Evolutionary conservation across 2,113 vertebrate species (phyloP), one percentile per base, ranked within the genome.

Genomic region (Zingel zingel): DNA sequence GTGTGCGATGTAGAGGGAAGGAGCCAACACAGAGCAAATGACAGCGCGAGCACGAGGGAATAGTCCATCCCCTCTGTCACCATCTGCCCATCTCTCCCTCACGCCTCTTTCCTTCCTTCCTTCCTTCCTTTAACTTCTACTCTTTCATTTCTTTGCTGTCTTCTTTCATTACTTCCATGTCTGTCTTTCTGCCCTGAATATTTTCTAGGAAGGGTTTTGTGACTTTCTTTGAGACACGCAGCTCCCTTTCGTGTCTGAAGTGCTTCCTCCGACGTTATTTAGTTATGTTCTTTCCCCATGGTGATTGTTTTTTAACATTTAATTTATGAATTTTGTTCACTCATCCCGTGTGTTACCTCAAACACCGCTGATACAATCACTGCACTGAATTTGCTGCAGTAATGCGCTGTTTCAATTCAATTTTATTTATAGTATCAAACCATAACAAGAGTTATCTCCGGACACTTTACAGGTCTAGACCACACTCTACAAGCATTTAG

Each of bases 1-100:
- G 84, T 69, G 87, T 84, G 82, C 68, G 19, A 36, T 82, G 65
- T 74, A 65, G 61, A 80, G 58, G 33, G 56, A 88, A 83, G 76
- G 36, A 83, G 72, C 74, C 62, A 79, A 77, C 62, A 51, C 56
- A 67, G 77, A 90, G 45, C 50, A 85, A 86, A 84, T 87, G 79
- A 85, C 74, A 27, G 79, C 54, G 61, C 6, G 5, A 51, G 63
- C 82, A 74, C 25, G 14, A 68, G 81, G 82, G 79, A 88, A 68
- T 74, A 63, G 83, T 86, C 69, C 61, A 8, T 72, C 83, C 70
- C 76, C 73, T 88, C 61, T 63, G 84, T 72, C 67, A 50, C 87
- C 89, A 84, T 89, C 88, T 91, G 80, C 62, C 81, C 88, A 73
- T 86, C 85, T 66, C 65, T 69, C 74, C 76, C 79, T 74, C 73